Conservation (phyloP, 2,113 vertebrate species). For the Heterotilapia buettikoferi region DNA sequence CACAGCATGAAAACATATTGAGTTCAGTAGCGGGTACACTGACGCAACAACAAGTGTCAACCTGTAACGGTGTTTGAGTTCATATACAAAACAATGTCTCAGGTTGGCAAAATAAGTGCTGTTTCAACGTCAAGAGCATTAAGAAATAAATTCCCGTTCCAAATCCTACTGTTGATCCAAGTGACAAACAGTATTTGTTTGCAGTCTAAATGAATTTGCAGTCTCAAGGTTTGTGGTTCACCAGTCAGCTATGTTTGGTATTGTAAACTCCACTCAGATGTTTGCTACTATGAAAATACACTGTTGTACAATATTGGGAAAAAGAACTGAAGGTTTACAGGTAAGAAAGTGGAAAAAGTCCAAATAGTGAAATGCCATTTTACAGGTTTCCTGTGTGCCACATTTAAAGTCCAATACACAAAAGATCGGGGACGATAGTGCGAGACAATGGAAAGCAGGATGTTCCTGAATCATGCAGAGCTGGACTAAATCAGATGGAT, state of each 20-base stretch:
- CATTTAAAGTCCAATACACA: constrained; percentile 22
- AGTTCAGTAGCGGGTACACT: not conserved
- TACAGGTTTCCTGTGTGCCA: not conserved
- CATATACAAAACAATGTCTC: not conserved
- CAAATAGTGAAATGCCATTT: not conserved
- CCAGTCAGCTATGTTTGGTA: not conserved
- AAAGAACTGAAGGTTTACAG: not conserved
- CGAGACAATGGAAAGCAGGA: constrained; percentile 20
- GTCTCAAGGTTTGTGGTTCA: constrained; percentile 8
- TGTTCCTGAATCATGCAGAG: constrained; percentile 36
- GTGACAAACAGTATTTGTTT: constrained; percentile 1
- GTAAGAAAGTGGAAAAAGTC: not conserved
- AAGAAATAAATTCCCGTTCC: not conserved
- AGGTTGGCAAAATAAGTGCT: not conserved
- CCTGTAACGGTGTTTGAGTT: not conserved
- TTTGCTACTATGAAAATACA: not conserved
- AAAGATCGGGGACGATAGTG: constrained; percentile 14
- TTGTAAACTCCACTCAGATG: constrained; percentile 27
- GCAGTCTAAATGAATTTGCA: not conserved
- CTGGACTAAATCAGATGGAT: constrained; percentile 35
- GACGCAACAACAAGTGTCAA: not conserved
- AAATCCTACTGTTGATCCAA: not conserved
- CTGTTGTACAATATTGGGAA: not conserved
- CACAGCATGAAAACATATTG: not conserved
- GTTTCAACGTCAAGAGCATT: not conserved